These are phyloP conservation scores for Macrosiphum euphorbiae DNA, from an alignment of 2,888 invertebrate genomes.

Conservation along the genomic window DNA sequence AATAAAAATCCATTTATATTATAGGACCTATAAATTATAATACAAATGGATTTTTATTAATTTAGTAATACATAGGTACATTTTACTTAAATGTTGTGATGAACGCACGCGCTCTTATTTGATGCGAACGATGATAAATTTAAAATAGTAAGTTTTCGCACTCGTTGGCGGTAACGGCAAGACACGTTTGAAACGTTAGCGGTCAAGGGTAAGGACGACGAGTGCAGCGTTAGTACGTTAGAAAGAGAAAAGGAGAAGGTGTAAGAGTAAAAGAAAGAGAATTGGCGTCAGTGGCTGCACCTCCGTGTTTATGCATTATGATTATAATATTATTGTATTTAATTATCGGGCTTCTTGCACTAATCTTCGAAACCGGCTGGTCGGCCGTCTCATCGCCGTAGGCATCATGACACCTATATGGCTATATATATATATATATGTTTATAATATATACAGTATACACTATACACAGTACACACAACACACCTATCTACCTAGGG, in stretches of 20 bases:
- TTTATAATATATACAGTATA: background rate
- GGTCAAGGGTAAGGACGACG: slow-evolving; percentile 55
- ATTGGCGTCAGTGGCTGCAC: background rate
- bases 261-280: slow-evolving; percentile 8
- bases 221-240: no score
- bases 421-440: background rate
- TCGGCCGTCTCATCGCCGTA: background rate
- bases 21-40: no score
- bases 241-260: slow-evolving; percentile 1
- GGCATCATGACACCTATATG: background rate
- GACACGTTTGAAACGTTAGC: slow-evolving; percentile 28
- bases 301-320: background rate
- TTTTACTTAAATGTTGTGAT: background rate
- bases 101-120: background rate
- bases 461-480: no score
- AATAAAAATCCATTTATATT: no score
- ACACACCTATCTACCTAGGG: background rate
- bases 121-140: background rate
- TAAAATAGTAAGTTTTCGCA: background rate
- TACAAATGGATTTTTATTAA: no score
- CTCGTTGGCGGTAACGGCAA: slow-evolving; percentile 24
- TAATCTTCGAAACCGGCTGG: background rate
- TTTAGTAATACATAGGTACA: no score
- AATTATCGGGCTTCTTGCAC: background rate
- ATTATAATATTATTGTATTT: background rate